Evolutionary conservation across 2,797 vertebrate genomes (phyloP), one percentile per base, ranked within the genome.

Genomic region (Argya squamiceps): DNA sequence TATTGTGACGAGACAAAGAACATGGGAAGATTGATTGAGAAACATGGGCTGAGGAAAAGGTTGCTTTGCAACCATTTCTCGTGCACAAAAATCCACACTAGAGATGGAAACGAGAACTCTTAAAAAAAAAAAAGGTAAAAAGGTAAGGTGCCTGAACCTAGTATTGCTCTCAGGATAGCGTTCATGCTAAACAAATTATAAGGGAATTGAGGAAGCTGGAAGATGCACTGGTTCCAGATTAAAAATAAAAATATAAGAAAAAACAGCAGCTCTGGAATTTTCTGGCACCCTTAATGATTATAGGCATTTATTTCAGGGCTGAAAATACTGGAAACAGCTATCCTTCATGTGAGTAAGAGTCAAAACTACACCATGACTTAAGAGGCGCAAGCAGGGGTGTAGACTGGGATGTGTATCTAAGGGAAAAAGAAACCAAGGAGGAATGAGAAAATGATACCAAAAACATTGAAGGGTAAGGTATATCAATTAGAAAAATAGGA

Each of bases 1-100:
- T 96, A 92, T 88, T 96, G 85, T 92, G 92, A 96, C 91, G 96
- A 85, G 91, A 94, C 59, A 69, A 96, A 97, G 93, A 96, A 74
- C 73, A 53, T 2, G 27, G 75, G 81, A 91, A 79, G 87, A 84
- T 80, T 75, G 55, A 64, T 21, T 83, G 77, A 93, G 89, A 95
- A 95, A 81, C 12, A 10, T 7, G 30, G 41, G 34, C 4, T 58
- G 74, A 67, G n/a, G 37, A 49, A 88, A 78, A 93, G 67, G 58
- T 24, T 86, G 41, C n/a, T 95, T 94, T 81, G 46, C 36, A 3
- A 30, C 52, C 0, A 32, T 49, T 94, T 87, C 78, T 83, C 44
- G 73, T 43, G 55, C 26, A 39, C 6, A 88, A 80, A 52, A 53
- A 44, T 32, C 19, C 21, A 20, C 7, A 5, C 20, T 26, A 69